These are phyloP conservation scores for Callipepla californica DNA, from an alignment of 2,113 vertebrate genomes.

Conservation along the genomic window DNA sequence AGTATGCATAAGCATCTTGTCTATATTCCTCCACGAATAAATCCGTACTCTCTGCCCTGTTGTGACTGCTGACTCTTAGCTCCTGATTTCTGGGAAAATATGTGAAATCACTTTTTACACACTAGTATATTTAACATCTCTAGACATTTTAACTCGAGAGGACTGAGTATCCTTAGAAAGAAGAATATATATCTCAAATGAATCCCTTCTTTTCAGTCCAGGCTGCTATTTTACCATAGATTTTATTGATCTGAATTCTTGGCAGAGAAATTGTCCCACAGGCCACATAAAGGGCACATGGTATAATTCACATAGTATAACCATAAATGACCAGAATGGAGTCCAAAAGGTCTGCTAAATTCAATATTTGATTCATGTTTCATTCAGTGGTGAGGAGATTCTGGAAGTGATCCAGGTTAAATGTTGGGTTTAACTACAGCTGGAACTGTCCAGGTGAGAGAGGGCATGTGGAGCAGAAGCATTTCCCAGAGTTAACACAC, in stretches of 20 bases:
- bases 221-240: neutral
- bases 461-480: conserved; percentile 17
- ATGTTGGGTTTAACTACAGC: neutral
- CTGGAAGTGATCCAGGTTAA: conserved; percentile 24
- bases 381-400: neutral
- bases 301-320: conserved; percentile 36
- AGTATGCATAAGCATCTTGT: neutral
- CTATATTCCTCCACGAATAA: neutral
- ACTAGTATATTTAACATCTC: conserved; percentile 8
- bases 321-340: conserved; percentile 40
- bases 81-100: conserved; percentile 42
- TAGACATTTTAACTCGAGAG: conserved; percentile 6
- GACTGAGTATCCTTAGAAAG: neutral
- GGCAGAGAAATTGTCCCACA: conserved; percentile 15
- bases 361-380: conserved; percentile 39
- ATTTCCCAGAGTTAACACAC: conserved; percentile 62
- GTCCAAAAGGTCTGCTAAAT: conserved; percentile 23
- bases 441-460: neutral
- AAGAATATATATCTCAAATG: conserved; percentile 38
- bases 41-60: neutral
- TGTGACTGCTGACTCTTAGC: neutral
- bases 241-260: conserved; percentile 61
- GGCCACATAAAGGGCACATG: conserved; percentile 33
- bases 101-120: conserved; percentile 1
- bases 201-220: conserved; percentile 11